Percentiles rank a stretch among this genome's conserved stretches.
Evolutionary conservation across 2,113 vertebrate genomes (phyloP).

Genomic region (Cisticola juncidis): DNA sequence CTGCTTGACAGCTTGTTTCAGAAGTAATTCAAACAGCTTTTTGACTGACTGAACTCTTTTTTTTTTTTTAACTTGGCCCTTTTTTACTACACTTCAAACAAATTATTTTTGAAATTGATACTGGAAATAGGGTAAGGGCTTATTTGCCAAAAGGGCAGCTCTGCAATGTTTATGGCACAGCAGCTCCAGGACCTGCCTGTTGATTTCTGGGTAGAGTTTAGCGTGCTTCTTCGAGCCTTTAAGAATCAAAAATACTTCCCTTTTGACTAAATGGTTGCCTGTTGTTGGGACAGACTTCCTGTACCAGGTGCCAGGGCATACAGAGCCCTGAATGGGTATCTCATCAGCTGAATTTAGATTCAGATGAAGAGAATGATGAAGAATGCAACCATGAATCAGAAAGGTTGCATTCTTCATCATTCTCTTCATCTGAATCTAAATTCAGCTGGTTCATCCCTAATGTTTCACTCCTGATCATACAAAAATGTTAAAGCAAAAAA

Average conservation of each 20-base stretch:
- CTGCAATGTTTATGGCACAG: neutral
- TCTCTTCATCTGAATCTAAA: neutral
- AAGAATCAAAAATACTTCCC: neutral
- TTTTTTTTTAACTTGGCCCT: neutral
- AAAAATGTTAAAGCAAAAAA: neutral
- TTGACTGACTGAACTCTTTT: neutral
- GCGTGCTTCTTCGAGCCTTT: neutral
- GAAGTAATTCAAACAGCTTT: neutral
- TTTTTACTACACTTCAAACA: neutral
- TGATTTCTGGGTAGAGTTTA: neutral
- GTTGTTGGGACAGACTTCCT: neutral
- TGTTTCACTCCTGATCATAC: neutral
- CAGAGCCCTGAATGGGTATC: neutral
- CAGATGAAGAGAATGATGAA: neutral
- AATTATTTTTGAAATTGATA: neutral
- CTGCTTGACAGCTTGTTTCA: neutral
- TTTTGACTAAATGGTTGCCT: neutral
- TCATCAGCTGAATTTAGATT: neutral
- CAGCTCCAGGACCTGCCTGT: neutral
- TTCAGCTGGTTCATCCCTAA: neutral
- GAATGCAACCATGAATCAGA: too few relatives aligned
- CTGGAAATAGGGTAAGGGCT: neutral
- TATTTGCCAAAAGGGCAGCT: neutral
- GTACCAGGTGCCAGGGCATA: neutral
- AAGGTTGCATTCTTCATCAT: too few relatives aligned